Evolutionary conservation across 2,113 vertebrate species (phyloP).

Genomic region (Riparia riparia): DNA sequence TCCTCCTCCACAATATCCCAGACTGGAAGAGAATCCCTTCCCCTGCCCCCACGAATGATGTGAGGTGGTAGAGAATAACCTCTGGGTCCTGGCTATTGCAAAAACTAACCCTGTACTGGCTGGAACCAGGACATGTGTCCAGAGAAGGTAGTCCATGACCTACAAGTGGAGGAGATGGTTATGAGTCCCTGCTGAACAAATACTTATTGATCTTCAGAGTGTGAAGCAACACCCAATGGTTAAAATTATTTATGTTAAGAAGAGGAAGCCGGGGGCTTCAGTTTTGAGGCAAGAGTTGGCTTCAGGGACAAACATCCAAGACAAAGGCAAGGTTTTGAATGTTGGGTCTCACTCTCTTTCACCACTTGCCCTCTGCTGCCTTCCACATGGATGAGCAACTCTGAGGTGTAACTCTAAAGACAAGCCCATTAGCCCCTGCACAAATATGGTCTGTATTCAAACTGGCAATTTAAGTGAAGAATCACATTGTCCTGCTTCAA

Average conservation of each 20-base stretch:
- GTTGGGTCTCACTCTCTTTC: accelerated
- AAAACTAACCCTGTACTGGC: neutral
- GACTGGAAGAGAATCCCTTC: neutral
- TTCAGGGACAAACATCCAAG: neutral
- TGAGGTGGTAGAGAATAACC: neutral
- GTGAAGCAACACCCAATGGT: neutral
- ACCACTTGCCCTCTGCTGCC: neutral
- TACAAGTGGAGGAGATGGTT: neutral
- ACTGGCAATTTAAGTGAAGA: neutral
- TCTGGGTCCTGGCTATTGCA: neutral
- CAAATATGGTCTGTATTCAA: neutral
- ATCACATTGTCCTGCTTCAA: neutral
- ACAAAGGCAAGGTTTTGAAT: neutral
- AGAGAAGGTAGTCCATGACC: neutral
- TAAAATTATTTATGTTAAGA: neutral
- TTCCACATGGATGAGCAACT: neutral
- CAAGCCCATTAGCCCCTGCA: neutral
- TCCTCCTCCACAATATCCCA: neutral
- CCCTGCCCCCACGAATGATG: accelerated
- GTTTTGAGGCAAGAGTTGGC: neutral
- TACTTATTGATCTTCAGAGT: neutral
- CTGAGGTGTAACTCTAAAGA: neutral
- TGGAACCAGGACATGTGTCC: neutral
- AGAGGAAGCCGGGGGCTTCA: neutral
- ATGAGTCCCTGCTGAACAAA: neutral